These are phyloP conservation scores for Halcyon smyrnensis DNA, from an alignment of 2,797 vertebrate genomes.

Conservation along the genomic window DNA sequence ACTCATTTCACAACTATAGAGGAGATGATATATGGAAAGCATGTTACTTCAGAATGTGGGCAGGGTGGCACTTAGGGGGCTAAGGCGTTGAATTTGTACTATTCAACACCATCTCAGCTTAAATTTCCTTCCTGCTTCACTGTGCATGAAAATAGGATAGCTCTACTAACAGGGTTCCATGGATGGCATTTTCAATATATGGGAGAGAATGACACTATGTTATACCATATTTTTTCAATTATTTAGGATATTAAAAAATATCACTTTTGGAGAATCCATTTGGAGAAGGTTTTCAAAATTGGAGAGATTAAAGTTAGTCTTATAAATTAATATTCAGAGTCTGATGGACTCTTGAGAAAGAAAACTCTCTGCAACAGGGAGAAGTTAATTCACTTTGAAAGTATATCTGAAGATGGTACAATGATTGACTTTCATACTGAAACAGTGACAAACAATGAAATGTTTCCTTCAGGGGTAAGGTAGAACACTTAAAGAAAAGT, in stretches of 20 bases:
- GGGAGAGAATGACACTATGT: background rate
- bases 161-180: background rate
- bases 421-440: background rate
- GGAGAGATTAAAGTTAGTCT: background rate
- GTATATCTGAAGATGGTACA: background rate
- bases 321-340: background rate
- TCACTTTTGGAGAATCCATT: background rate
- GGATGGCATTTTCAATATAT: background rate
- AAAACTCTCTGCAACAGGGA: background rate
- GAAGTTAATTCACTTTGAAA: background rate
- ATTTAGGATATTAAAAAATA: background rate
- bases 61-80: background rate
- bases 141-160: background rate
- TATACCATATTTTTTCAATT: background rate
- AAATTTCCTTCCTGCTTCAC: background rate
- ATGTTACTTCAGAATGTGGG: background rate
- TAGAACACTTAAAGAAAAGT: background rate
- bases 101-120: background rate
- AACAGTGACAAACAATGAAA: background rate
- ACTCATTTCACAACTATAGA: conserved; percentile 7
- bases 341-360: background rate
- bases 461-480: background rate
- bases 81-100: background rate
- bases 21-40: background rate
- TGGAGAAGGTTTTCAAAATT: background rate